Percentiles rank a stretch among this genome's conserved stretches.
These are phyloP conservation scores for Megathymus violae DNA, from an alignment of 1,140 invertebrate genomes.

Conservation along the genomic window DNA sequence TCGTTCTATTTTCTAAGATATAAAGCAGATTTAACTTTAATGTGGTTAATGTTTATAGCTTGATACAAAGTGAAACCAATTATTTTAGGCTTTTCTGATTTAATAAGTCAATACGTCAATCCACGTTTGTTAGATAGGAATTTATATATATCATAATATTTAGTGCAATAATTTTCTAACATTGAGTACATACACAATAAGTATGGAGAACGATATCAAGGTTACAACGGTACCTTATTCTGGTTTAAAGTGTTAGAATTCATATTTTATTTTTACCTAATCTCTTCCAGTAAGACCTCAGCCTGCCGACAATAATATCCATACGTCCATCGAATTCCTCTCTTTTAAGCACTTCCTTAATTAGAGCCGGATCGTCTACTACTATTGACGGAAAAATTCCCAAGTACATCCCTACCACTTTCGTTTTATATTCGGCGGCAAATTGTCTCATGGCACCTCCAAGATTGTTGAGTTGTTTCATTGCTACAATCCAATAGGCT, in stretches of 20 bases:
- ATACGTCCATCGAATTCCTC: slow-evolving; percentile 74
- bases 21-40: no score
- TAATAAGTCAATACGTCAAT: no score
- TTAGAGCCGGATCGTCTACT: slow-evolving; percentile 61
- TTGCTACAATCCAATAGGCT: slow-evolving; percentile 62
- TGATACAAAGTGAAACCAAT: no score
- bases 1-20: no score
- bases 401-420: slow-evolving; percentile 67
- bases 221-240: not conserved
- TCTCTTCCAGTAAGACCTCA: slow-evolving; percentile 72
- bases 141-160: no score
- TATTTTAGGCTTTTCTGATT: no score
- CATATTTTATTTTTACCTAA: slow-evolving; percentile 56
- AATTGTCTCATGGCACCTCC: slow-evolving; percentile 49
- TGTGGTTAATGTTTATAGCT: no score
- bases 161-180: no score
- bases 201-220: no score
- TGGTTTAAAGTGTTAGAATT: not conserved
- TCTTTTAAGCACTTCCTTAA: slow-evolving; percentile 67
- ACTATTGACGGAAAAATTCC: slow-evolving; percentile 61
- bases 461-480: slow-evolving; percentile 54
- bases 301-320: slow-evolving; percentile 60
- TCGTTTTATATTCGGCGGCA: slow-evolving; percentile 62
- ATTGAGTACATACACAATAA: no score
- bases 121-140: no score